Base-by-base conservation (phyloP, 1,140 invertebrate species). In the Neoseiulus cucumeris region DNA sequence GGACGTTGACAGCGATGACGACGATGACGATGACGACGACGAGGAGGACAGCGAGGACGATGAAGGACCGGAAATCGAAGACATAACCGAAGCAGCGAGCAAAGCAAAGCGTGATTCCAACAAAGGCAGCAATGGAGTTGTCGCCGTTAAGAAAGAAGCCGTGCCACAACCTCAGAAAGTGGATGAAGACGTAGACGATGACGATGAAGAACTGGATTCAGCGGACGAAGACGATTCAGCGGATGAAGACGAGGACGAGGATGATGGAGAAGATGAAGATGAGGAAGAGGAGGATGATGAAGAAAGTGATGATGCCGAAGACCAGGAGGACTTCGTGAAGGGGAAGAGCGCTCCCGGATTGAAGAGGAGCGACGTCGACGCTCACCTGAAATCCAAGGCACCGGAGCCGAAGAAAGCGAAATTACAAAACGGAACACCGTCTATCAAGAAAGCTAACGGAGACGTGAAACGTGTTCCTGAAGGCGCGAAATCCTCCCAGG, bases 191-290 rank as follows among this genome's bases (percentile, higher is more conserved):
- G 33, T 5, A n/a, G n/a, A n/a, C 5, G 51, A 59, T 2, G 14
- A 29, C 4, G 51, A 59, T 1, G 51, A 59, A 9, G 51, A 59
- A 1, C 9, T 20, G 14, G 33, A 33, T 33, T 12, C 14, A 12
- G 73, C 74, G 12, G 74, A 74, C n/a, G 75, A 76, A n/a, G 77
- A 79, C 41, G 75, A 77, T 18, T 77, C 78, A 7, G 79, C 78
- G 1, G 75, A 78, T 4, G 77, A 80, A 59, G 66, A 67, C 64
- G 67, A 68, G 33, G 69, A 72, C 59, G 69, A 69, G 29, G 64
- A 68, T 64, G 51, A 5, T 25, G 17, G 17, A 20, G 51, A 20
- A 1, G 51, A 59, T 4, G 51, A 59, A 5, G 51, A 59, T 6
- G 51, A 59, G 17, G 51, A 59, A 25, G 51, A 59, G n/a, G 51